Base-by-base conservation (phyloP, 2,888 invertebrate genomes). In the Colostygia pectinataria region DNA sequence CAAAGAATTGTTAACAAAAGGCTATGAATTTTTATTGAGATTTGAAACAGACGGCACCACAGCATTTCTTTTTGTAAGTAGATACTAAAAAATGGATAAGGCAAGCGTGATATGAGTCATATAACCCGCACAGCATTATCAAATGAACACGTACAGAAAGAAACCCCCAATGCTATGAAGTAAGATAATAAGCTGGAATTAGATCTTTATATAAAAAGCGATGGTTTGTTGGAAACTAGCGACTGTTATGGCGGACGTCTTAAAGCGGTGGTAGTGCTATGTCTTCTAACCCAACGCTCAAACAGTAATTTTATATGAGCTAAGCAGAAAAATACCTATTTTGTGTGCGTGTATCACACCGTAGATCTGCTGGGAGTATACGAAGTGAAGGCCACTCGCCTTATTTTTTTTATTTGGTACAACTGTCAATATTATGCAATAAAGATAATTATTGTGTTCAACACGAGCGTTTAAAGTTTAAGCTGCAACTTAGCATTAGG, bases 121-220 rank as follows among this genome's bases (percentile, higher is more conserved):
- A 23, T 25, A 12, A 23, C 33, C 27, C 9, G 4, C 33, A 33
- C 51, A 25, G 47, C 45, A 55, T 51, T 60, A 61, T 50, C 52
- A 59, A 59, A 47, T 42, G 49, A 53, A 57, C 56, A 55, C 55
- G 55, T 59, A 49, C 51, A 34, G 52, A 57, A 55, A 57, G 61
- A 64, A 63, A 58, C 59, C 63, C 47, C 34, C 54, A 65, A 62
- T 66, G 62, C 64, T 68, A 68, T 66, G 67, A 71, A 69, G 66
- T 72, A 71, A 74, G 70, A 74, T 75, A 75, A 75, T 77, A 74
- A 71, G 62, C 56, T 39, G 37, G 65, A 71, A 70, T 68, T 62
- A 66, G 61, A 67, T 58, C 61, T 59, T 65, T 61, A 56, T 59
- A 57, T 58, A 65, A 56, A 65, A 64, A 41, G 13, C 28, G 9